These are phyloP conservation scores for Microhierax caerulescens DNA, from an alignment of 2,797 vertebrate species.

Conservation along the genomic window DNA sequence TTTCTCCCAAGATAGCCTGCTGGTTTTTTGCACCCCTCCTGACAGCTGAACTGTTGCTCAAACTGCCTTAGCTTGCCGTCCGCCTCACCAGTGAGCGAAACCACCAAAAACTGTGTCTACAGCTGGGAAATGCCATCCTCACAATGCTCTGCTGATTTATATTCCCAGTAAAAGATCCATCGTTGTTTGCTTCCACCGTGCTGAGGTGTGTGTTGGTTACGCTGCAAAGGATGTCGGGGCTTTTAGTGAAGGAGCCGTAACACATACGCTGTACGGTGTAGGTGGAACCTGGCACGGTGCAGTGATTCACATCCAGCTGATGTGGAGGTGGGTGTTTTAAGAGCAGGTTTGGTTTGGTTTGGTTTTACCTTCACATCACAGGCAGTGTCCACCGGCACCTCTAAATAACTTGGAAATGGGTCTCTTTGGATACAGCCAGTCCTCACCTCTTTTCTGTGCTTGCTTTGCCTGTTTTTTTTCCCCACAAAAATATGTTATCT, in stretches of 20 bases:
- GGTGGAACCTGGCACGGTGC: background rate
- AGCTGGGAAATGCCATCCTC: background rate
- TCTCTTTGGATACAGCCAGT: background rate
- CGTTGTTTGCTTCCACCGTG: background rate
- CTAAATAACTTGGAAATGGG: background rate
- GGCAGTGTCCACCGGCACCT: background rate
- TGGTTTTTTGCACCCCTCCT: background rate
- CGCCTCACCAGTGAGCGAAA: background rate
- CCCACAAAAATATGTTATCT: background rate
- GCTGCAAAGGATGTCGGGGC: background rate
- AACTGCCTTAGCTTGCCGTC: background rate
- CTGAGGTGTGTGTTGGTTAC: background rate
- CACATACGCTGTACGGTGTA: background rate
- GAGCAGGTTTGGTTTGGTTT: background rate
- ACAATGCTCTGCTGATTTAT: background rate
- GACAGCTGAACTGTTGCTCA: background rate
- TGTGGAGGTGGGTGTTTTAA: background rate
- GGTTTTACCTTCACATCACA: background rate
- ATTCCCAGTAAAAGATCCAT: background rate
- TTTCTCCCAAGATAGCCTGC: background rate
- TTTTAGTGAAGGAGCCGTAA: background rate
- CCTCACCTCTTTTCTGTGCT: background rate
- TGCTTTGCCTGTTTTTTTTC: background rate
- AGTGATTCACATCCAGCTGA: constrained; percentile 12
- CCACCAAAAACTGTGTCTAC: too few species aligned